Evolutionary conservation across 2,888 invertebrate species (phyloP), one percentile per base, ranked within the genome.

Genomic region (Eristalis tenax): DNA sequence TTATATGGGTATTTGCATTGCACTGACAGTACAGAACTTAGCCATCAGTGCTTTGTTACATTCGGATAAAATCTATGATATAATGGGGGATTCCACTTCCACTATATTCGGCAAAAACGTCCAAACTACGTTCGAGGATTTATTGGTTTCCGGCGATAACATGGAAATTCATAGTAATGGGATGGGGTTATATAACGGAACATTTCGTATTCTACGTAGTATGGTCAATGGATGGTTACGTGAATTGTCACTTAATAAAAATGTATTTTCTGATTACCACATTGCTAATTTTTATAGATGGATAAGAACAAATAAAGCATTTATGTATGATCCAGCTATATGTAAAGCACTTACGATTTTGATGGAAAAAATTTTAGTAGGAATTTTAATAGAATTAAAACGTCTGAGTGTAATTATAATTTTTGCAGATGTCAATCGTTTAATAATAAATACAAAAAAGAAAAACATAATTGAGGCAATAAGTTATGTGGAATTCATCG

Each of bases 231-330:
- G 96, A 0, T 99, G 99, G 98, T 94, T 99, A 90, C 95, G 97
- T 75, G 99, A 99, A 94, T 98, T 99, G 88, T 96, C 98, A 0
- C 92, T 96, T 23, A 96, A 97, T 93, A 95, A 96, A 91, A 99
- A 99, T 93, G 95, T 97, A 8, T 98, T 97, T 92, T 99, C 99
- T 0, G 99, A 99, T 94, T 97, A 97, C 91, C 98, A 99, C 94
- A 96, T 99, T 89, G 96, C 99, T 76, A 99, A 99, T 91, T 98
- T 99, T 91, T 98, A 98, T 92, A 95, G 99, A 90, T 99, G 99
- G 99, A 93, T 99, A 11, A 95, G 98, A 88, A 97, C 98, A 3
- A 96, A 98, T 0, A 96, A 95, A 74, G 96, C 99, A 0, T 93
- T 98, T 0, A 94, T 99, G 0, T 99, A 99, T 93, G 99, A 99